Conservation (phyloP, 2,113 vertebrate genomes). For the Elaphurus davidianus region DNA sequence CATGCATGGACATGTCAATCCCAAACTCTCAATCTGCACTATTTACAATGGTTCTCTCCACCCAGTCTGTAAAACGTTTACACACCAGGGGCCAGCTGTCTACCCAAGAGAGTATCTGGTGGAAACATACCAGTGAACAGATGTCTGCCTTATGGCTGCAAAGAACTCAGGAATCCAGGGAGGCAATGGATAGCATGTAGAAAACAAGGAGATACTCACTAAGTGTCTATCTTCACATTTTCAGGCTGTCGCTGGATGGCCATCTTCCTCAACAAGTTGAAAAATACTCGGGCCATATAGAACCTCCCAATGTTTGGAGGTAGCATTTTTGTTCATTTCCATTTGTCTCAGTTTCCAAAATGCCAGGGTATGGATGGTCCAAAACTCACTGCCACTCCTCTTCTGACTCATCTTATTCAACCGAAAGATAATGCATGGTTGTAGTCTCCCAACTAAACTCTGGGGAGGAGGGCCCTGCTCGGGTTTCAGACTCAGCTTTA, state of each 20-base stretch:
- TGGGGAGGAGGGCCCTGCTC: not conserved
- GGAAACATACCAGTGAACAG: not conserved
- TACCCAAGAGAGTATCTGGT: not conserved
- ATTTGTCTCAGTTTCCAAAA: slow-evolving; percentile 8
- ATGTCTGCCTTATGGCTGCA: not conserved
- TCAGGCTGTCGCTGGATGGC: not conserved
- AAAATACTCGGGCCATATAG: not conserved
- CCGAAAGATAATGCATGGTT: not conserved
- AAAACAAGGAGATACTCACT: not conserved
- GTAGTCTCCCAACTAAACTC: not conserved
- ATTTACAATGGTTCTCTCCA: not conserved
- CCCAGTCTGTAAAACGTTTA: not conserved
- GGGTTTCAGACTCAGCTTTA: not conserved
- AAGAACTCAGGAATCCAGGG: not conserved
- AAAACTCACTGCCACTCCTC: not conserved
- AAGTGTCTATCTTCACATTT: not conserved
- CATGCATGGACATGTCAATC: not conserved
- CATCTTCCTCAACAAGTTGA: not conserved
- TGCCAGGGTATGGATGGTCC: not conserved
- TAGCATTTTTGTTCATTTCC: not conserved
- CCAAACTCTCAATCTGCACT: not conserved
- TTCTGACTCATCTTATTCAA: not conserved
- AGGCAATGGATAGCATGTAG: not conserved
- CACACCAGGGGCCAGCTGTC: not conserved
- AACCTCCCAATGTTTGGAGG: not conserved